Conservation (phyloP, 1,140 invertebrate species). For the Pachyrhynchus sulphureomaculatus region DNA sequence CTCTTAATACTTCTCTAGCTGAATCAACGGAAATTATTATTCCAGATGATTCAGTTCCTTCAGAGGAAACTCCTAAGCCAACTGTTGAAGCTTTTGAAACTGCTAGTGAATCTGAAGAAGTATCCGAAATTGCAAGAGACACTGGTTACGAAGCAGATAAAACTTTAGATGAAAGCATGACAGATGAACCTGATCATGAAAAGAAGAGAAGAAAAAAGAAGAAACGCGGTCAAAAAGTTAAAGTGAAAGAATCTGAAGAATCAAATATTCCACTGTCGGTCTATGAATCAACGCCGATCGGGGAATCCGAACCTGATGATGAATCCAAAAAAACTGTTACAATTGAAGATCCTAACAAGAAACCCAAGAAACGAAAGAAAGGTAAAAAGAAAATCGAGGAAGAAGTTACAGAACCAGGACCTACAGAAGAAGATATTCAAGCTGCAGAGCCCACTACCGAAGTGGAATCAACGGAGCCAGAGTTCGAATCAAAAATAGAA, state of each 20-base stretch:
- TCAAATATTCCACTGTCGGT: conserved; percentile 51
- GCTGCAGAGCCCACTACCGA: conserved; percentile 39
- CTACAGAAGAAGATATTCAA: conserved; percentile 6
- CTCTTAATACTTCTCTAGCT: conserved; percentile 58
- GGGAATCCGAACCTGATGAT: conserved; percentile 42
- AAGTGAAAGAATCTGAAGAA: conserved; percentile 50
- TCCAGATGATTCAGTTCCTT: conserved; percentile 52
- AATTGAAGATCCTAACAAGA: conserved; percentile 51
- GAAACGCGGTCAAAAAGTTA: conserved; percentile 58
- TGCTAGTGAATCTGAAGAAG: conserved; percentile 52
- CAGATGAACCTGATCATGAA: conserved; percentile 47
- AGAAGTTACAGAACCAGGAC: conserved; percentile 28
- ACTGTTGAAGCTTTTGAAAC: conserved; percentile 55
- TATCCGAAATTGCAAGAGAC: conserved; percentile 46
- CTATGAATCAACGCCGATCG: conserved; percentile 45
- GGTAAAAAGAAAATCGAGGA: conserved; percentile 15
- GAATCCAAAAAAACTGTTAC: conserved; percentile 47
- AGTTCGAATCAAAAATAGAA: conserved; percentile 24
- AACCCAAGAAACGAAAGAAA: conserved; percentile 41
- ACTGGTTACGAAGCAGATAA: conserved; percentile 61
- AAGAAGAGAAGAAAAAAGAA: conserved; percentile 55
- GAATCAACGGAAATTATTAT: conserved; percentile 63
- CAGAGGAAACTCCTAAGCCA: conserved; percentile 56
- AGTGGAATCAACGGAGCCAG: conserved; percentile 7
- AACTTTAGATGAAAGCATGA: conserved; percentile 57